Evolutionary conservation across 2,113 vertebrate genomes (phyloP), one percentile per base, ranked within the genome.

Genomic region (Corapipo altera): DNA sequence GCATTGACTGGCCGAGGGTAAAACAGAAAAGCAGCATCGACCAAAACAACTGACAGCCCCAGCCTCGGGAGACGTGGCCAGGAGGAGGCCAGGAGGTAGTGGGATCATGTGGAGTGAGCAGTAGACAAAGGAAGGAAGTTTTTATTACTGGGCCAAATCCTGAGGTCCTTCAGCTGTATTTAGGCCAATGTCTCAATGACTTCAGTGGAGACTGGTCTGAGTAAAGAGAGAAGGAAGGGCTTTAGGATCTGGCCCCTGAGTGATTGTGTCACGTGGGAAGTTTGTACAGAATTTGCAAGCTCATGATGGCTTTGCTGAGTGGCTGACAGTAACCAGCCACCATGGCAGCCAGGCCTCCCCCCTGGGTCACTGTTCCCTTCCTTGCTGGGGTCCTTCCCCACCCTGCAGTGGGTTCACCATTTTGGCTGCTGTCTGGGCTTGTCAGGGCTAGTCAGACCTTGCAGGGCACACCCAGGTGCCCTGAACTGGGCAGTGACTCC

Each of bases 121-220:
- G 88, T 24, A 93, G 87, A 95, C 81, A 93, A 96, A 97, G 94
- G 96, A 96, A 97, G 97, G 95, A 97, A 97, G 95, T 95, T 97
- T 91, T 97, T 95, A 95, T 96, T 92, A 37, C 85, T 87, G 72
- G 83, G 66, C 74, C 73, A 89, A 93, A 95, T 97, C 85, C 94
- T 96, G 89, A 89, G 85, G 41, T 92, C 62, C 55, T 86, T 94
- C n/a, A 23, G 62, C 52, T 91, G 49, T 79, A 87, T 65, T 95
- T 82, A 74, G 81, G 49, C 89, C 71, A 58, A 20, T 58, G 58
- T 51, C 37, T 79, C 64, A 62, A 73, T 94, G 76, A 83, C 67
- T 95, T 95, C 67, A 43, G 64, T 72, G 76, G 64, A 91, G 72
- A 57, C 33, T 37, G 81, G n/a, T 39, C 55, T 44, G 82, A 85